These are phyloP conservation scores for Antheraea yamamai DNA, from an alignment of 2,888 invertebrate genomes.

Conservation along the genomic window DNA sequence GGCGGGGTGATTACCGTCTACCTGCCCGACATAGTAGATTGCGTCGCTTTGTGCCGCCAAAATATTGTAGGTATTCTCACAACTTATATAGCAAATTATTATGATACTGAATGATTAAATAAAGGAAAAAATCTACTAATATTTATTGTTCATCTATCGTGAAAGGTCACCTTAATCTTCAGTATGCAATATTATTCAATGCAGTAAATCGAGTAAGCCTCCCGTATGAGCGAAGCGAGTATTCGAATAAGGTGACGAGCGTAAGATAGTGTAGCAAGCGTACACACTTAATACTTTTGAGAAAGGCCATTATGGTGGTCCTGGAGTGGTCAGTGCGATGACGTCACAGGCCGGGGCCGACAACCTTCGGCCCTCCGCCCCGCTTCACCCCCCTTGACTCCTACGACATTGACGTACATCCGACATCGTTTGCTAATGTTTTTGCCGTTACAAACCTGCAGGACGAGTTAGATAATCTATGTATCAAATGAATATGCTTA, in stretches of 20 bases:
- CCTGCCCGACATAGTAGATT: slow-evolving; percentile 48
- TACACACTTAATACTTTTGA: slow-evolving; percentile 77
- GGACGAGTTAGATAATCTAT: slow-evolving; percentile 21
- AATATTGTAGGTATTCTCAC: slow-evolving; percentile 66
- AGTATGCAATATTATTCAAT: slow-evolving; percentile 21
- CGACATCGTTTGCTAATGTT: slow-evolving; percentile 46
- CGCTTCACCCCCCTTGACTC: slow-evolving; percentile 38
- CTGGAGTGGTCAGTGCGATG: slow-evolving; percentile 77
- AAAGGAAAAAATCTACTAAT: not conserved
- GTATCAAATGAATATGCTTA: slow-evolving; percentile 8
- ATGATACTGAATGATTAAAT: not conserved
- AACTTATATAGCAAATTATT: slow-evolving; percentile 18
- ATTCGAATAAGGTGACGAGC: slow-evolving; percentile 51
- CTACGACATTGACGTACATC: slow-evolving; percentile 44
- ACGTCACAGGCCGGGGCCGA: slow-evolving; percentile 79
- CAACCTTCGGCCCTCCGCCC: slow-evolving; percentile 69
- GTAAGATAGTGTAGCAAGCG: slow-evolving; percentile 70
- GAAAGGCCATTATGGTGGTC: slow-evolving; percentile 78
- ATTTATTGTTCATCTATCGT: not conserved
- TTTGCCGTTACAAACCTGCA: slow-evolving; percentile 40
- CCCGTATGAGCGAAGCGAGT: slow-evolving; percentile 49
- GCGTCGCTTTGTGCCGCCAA: slow-evolving; percentile 44
- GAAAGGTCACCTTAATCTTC: not conserved
- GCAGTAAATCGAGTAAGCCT: slow-evolving; percentile 45
- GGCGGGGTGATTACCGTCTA: slow-evolving; percentile 59